Conservation (phyloP, 2,113 vertebrate genomes). For the Stigmatopora argus region DNA sequence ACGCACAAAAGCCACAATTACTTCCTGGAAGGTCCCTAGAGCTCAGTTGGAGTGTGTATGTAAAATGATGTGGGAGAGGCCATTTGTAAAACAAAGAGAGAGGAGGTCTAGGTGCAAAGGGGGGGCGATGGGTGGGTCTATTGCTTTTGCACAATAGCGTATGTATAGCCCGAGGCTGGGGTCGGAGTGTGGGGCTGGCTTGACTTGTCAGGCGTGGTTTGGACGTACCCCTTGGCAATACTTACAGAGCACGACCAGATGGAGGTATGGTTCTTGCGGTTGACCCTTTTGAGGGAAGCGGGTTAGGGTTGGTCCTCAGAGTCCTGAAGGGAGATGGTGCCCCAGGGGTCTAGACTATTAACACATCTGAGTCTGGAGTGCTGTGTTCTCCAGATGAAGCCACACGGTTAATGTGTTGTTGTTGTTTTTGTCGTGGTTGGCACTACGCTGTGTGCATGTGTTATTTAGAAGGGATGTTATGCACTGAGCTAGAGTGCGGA, state of each 20-base stretch:
- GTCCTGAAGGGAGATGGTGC: slow-evolving; percentile 21
- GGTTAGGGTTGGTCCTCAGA: slow-evolving; percentile 24
- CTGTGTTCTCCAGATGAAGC: slow-evolving; percentile 14
- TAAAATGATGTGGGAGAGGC: slow-evolving; percentile 68
- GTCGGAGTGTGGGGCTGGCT: slow-evolving; percentile 12
- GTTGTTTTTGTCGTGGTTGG: neutral
- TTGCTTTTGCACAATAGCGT: slow-evolving; percentile 54
- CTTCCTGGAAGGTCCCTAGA: slow-evolving; percentile 62
- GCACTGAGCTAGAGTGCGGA: neutral
- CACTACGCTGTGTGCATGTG: neutral
- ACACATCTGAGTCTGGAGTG: slow-evolving; percentile 11
- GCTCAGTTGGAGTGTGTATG: slow-evolving; percentile 64
- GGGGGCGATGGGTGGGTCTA: slow-evolving; percentile 39
- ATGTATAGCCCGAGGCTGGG: slow-evolving; percentile 47
- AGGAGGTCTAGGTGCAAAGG: slow-evolving; percentile 6
- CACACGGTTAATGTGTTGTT: neutral
- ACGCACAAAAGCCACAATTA: slow-evolving; percentile 66
- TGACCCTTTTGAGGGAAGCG: slow-evolving; percentile 28
- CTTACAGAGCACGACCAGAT: slow-evolving; percentile 39
- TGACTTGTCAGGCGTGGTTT: slow-evolving; percentile 39
- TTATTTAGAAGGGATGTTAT: neutral
- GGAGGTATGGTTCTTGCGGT: slow-evolving; percentile 43
- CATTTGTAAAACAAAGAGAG: slow-evolving; percentile 68
- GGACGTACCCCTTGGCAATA: slow-evolving; percentile 39
- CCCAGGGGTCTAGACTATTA: neutral